These are phyloP conservation scores for Rhinogobius similis DNA, from an alignment of 2,113 vertebrate genomes.

Conservation along the genomic window DNA sequence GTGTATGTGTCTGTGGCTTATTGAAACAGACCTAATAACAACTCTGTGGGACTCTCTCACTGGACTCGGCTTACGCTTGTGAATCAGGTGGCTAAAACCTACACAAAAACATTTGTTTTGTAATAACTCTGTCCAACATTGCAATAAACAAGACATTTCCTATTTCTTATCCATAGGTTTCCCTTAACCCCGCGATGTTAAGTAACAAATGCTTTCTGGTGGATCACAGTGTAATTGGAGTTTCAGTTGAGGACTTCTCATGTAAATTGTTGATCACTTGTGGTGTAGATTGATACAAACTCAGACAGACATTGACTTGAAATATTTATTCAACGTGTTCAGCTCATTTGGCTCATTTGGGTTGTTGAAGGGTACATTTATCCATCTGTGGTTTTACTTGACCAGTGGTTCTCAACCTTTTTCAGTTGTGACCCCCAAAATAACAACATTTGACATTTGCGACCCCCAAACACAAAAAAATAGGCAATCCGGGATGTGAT, in stretches of 20 bases:
- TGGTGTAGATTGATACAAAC: no score
- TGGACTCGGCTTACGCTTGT: slow-evolving; percentile 32
- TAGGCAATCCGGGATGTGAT: no score
- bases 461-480: no score
- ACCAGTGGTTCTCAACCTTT: no score
- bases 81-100: slow-evolving; percentile 9
- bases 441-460: no score
- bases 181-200: neutral
- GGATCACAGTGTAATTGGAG: no score
- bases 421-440: no score
- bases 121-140: no score
- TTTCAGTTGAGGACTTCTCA: no score
- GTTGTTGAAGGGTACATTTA: neutral
- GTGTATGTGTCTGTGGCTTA: slow-evolving; percentile 39
- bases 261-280: no score
- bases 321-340: no score
- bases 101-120: slow-evolving; percentile 10
- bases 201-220: neutral
- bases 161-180: neutral
- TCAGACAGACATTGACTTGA: no score
- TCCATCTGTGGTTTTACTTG: neutral
- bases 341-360: neutral
- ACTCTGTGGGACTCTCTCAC: slow-evolving; percentile 13
- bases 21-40: slow-evolving; percentile 27
- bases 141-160: neutral